A percentile compares a stretch with the other conserved stretches of the same genome.
Conservation (phyloP, 2,888 invertebrate genomes). For the Spilosoma lubricipeda region DNA sequence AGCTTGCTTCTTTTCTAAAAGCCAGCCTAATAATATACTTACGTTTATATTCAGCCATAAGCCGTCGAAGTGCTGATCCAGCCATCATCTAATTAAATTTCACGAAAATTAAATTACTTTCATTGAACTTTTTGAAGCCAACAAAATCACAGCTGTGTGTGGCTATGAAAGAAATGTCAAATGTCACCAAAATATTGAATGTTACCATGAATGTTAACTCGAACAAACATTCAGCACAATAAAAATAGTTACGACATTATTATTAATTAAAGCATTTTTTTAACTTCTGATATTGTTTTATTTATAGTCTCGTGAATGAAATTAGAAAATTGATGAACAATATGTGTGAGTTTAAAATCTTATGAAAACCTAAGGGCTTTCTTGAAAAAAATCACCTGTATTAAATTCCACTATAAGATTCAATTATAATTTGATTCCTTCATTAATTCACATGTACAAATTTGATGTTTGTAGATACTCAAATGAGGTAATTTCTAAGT, state of each 20-base stretch:
- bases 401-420: background rate
- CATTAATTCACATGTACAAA: background rate
- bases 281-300: too few species aligned
- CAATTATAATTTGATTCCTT: background rate
- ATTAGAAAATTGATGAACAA: too few species aligned
- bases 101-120: slow-evolving; percentile 18
- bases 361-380: background rate
- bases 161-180: slow-evolving; percentile 4
- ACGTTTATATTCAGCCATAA: slow-evolving; percentile 96
- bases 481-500: background rate
- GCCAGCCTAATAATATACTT: slow-evolving; percentile 61
- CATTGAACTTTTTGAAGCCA: slow-evolving; percentile 20
- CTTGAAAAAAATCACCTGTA: background rate
- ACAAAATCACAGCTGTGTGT: slow-evolving; percentile 27
- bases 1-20: background rate
- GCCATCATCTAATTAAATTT: slow-evolving; percentile 87
- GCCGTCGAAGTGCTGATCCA: slow-evolving; percentile 92
- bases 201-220: too few species aligned
- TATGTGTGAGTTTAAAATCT: too few species aligned
- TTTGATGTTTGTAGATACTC: background rate
- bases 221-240: too few species aligned
- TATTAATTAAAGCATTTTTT: too few species aligned
- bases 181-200: background rate
- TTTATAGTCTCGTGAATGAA: too few species aligned
- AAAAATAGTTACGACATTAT: too few species aligned